Base-by-base conservation (phyloP, 92 coral and sea anemone genomes). In the Ricordea florida region DNA sequence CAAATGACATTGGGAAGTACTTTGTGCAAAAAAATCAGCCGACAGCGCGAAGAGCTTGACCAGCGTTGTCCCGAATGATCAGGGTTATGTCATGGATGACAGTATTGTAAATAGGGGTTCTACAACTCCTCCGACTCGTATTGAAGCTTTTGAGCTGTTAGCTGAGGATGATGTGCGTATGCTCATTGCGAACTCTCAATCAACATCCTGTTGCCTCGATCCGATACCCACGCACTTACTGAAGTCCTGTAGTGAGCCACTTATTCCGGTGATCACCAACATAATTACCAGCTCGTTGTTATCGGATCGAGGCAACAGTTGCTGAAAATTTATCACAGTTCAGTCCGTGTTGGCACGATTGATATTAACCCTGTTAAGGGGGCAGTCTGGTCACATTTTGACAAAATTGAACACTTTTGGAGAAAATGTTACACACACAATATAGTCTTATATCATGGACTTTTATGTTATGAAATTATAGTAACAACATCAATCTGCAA, bases 11-110 rank as follows among this genome's bases (percentile, higher is more conserved):
- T 22, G 63, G 62, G 32, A 48, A 10, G 14, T 76, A 17, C 34
- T 78, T 78, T 40, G 62, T 66, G 47, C 68, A 77, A 23, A 64
- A 77, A 4, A 57, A 63, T 26, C n/a, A n/a, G n/a, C n/a, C n/a
- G n/a, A n/a, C n/a, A n/a, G 18, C 40, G 35, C 31, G 58, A 62
- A 24, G 75, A 76, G 83, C 56, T 76, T 46, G 74, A 73, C 28
- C 57, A 58, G 26, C 17, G 42, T 70, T 73, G 69, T 41, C 57
- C 68, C 37, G 52, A 36, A 42, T 42, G 48, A 42, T 42, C 4
- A 42, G 48, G 15, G 48, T 42, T 4, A 42, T 42, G 48, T 42
- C 48, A 15, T 4, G 48, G 48, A 42, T 42, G 48, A 42, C 48
- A 10, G 48, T 42, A 21, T 3, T 42, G 48, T 42, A 42, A 42